Percentiles rank a stretch among this genome's conserved stretches.
These are phyloP conservation scores for Zoroaster sp. DNA, from an alignment of 53 echinoderm and acorn worm genomes.

Conservation along the genomic window DNA sequence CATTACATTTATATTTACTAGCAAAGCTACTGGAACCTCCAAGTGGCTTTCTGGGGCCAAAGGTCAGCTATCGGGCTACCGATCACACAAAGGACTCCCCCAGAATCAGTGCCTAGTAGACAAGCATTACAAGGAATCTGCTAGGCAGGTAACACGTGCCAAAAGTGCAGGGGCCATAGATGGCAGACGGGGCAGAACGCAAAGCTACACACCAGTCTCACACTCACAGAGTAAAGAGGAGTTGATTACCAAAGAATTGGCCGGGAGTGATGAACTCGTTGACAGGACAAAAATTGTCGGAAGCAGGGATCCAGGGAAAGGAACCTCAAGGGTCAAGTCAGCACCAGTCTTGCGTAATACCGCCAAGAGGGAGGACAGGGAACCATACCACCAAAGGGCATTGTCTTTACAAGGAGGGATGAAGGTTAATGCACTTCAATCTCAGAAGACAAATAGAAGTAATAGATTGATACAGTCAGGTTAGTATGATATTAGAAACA, in stretches of 20 bases:
- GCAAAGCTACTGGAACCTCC: constrained; percentile 58
- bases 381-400: constrained; percentile 7
- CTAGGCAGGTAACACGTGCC: background rate
- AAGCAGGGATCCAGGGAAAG: background rate
- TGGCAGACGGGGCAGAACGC: constrained; percentile 15
- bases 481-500: background rate
- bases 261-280: background rate
- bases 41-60: constrained; percentile 65
- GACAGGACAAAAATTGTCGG: background rate
- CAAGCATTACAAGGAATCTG: background rate
- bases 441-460: background rate
- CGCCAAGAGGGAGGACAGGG: background rate
- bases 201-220: constrained; percentile 1
- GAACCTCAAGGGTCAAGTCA: constrained; percentile 2
- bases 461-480: constrained; percentile 1
- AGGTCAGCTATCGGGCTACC: constrained; percentile 63
- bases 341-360: background rate
- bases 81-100: constrained; percentile 54
- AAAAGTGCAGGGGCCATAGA: background rate
- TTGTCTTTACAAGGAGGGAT: constrained; percentile 27
- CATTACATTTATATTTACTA: background rate
- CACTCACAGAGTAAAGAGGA: background rate
- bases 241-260: background rate
- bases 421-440: background rate
- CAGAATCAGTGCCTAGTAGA: background rate